Percentiles rank a stretch among this genome's conserved stretches.
phyloP scores from a whole-genome alignment of 2,888 invertebrate genomes.

The Lamellibrachia columna region DNA sequence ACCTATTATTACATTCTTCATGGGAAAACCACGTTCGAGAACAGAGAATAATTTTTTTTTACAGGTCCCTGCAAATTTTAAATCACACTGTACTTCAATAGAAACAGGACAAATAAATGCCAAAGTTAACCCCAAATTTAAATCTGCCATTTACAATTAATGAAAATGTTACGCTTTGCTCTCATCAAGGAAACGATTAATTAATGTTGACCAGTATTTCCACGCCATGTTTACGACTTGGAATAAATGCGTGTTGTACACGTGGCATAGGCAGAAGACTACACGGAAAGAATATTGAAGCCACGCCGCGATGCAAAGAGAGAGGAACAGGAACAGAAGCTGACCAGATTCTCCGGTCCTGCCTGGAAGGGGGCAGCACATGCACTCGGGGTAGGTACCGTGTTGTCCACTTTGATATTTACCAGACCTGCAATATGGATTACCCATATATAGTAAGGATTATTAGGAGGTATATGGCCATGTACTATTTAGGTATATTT shows the following conservation, averaged over 20 bases:
- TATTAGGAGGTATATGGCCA: too few relatives aligned
- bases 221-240: too few relatives aligned
- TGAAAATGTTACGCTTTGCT: neutral
- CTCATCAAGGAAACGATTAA: neutral
- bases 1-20: too few relatives aligned
- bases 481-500: too few relatives aligned
- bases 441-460: too few relatives aligned
- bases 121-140: neutral
- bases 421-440: too few relatives aligned
- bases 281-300: constrained; percentile 46
- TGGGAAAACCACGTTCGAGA: too few relatives aligned
- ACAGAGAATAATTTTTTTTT: too few relatives aligned
- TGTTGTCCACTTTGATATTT: neutral
- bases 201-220: too few relatives aligned
- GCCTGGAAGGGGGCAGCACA: constrained; percentile 51
- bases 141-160: neutral
- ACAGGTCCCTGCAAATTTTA: too few relatives aligned
- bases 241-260: neutral
- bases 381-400: constrained; percentile 44
- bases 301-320: constrained; percentile 49
- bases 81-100: too few relatives aligned
- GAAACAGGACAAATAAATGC: neutral
- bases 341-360: constrained; percentile 45
- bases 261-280: constrained; percentile 32
- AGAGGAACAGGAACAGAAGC: constrained; percentile 47